A percentile compares a stretch with the other conserved stretches of the same genome.
Conservation (phyloP, 2,113 vertebrate genomes). For the Paramisgurnus dabryanus region DNA sequence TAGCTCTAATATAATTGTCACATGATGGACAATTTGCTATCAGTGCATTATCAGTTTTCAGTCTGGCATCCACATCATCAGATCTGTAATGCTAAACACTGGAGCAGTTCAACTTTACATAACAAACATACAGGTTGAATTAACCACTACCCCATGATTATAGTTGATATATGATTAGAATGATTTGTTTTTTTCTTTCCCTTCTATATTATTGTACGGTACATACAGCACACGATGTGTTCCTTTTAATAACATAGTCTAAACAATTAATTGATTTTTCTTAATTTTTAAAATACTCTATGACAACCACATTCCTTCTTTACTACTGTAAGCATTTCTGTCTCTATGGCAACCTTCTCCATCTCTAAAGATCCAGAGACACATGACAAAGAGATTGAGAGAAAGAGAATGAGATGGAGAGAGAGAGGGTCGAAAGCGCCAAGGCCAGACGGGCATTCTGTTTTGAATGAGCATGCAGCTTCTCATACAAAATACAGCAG, state of each 20-base stretch:
- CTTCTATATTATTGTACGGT: too few relatives aligned
- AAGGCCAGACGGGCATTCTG: constrained; percentile 13
- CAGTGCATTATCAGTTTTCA: constrained; percentile 70
- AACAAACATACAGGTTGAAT: neutral
- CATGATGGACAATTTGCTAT: constrained; percentile 71
- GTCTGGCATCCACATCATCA: constrained; percentile 71
- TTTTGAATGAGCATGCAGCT: constrained; percentile 36
- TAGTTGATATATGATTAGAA: constrained; percentile 9
- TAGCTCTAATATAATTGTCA: constrained; percentile 71
- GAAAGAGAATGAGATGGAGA: constrained; percentile 34
- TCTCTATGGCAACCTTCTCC: constrained; percentile 58
- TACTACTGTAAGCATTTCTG: constrained; percentile 64
- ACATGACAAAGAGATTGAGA: constrained; percentile 36
- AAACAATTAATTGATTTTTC: constrained; percentile 12
- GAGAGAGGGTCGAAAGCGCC: constrained; percentile 15
- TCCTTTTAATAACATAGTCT: neutral
- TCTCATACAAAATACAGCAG: constrained; percentile 33
- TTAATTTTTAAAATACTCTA: constrained; percentile 30
- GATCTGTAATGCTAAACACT: constrained; percentile 23
- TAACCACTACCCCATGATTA: neutral
- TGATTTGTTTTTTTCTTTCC: neutral
- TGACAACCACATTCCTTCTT: constrained; percentile 62
- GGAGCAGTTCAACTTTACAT: neutral
- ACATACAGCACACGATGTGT: neutral
- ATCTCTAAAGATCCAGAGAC: constrained; percentile 31